Evolutionary conservation across 2,113 vertebrate species (phyloP), one percentile per base, ranked within the genome.

Genomic region (Spermophilus dauricus): DNA sequence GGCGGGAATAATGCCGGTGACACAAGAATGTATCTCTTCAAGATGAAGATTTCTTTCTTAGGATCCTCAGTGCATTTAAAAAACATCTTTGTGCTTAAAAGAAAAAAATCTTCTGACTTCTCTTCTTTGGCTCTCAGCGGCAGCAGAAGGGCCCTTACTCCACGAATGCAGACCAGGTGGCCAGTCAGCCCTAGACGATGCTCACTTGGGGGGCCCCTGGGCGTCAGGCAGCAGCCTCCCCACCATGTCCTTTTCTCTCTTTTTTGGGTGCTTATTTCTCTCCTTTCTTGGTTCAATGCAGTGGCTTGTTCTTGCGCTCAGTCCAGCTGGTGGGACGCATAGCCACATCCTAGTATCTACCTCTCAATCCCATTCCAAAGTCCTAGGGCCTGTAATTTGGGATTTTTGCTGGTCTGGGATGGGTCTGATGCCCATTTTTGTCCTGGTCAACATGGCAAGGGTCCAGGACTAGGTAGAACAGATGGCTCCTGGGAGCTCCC

Each of bases 11-110:
- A 77, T 22, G 4, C 9, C 83, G n/a, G 13, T 81, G 45, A 28
- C 45, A 10, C 10, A 53, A 48, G 51, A 77, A 67, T 32, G 39
- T 85, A 81, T 78, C 65, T 86, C 72, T 76, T 45, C 26, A 86
- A 89, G 77, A 18, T 42, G 48, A 90, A 80, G 34, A 91, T 22
- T 72, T 24, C 56, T 13, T 93, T 90, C 72, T 56, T 65, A 63
- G 65, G 42, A 34, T 45, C 20, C 42, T 56, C 58, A 18, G 1
- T n/a, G 76, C 22, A 1, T 75, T 65, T 45, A 45, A 45, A 45
- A 45, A 45, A 45, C 45, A 45, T 45, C 45, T 89, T 63, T 58
- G 63, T 94, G 24, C 61, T 63, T 51, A 51, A 51, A 51, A 51
- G 16, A 56, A 56, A 58, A 58, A 58, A 58, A 2, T 4, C 37